A percentile compares a stretch with the other conserved stretches of the same genome.
phyloP scores from a whole-genome alignment of 2,888 invertebrate genomes.

The Achlya flavicornis region DNA sequence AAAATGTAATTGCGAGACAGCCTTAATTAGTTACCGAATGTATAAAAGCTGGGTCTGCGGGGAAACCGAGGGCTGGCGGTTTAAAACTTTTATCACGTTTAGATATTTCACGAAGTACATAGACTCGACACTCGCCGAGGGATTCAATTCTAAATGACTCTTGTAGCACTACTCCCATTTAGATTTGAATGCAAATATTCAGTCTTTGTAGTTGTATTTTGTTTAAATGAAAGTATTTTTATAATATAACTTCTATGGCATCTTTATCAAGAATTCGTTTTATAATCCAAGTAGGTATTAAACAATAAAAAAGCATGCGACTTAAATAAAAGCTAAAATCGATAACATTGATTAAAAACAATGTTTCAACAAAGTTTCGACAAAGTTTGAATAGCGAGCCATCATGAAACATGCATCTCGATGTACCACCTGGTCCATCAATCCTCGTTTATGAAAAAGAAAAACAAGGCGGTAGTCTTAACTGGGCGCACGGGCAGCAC shows the following conservation, averaged over 20 bases:
- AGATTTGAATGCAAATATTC: constrained; percentile 4
- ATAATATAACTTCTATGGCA: no score
- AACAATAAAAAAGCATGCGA: background rate
- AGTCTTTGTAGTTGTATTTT: background rate
- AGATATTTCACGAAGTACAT: constrained; percentile 26
- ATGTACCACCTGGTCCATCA: constrained; percentile 46
- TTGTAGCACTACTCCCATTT: constrained; percentile 8
- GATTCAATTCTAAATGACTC: constrained; percentile 7
- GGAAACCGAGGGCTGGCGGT: constrained; percentile 33
- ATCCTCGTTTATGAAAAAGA: constrained; percentile 54
- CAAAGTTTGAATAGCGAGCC: constrained; percentile 26
- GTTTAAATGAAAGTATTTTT: background rate
- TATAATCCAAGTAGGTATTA: no score
- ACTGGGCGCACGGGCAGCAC: constrained; percentile 41
- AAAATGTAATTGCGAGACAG: constrained; percentile 49
- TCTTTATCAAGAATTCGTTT: no score
- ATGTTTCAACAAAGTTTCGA: constrained; percentile 19
- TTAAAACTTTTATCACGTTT: constrained; percentile 41
- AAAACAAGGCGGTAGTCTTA: constrained; percentile 39
- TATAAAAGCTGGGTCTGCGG: constrained; percentile 34
- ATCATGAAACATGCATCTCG: constrained; percentile 28
- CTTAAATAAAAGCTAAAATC: background rate
- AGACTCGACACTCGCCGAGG: constrained; percentile 10
- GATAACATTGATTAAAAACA: background rate
- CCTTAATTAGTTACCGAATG: constrained; percentile 53